Conservation (phyloP, 2,888 invertebrate species). For the Zeuzera pyrina region DNA sequence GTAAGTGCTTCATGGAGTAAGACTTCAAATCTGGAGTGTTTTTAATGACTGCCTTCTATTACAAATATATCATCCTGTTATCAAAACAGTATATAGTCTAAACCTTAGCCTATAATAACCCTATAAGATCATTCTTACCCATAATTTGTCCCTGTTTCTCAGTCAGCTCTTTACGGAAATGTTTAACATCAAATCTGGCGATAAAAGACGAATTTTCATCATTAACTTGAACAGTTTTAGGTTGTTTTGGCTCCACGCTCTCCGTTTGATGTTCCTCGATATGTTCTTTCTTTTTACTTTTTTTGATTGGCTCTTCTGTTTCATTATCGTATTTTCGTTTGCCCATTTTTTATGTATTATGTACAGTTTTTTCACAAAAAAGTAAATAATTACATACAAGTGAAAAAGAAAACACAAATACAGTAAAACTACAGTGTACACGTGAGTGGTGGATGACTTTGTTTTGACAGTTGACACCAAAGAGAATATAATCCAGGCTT, state of each 20-base stretch:
- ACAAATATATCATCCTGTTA: no score
- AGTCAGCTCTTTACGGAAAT: conserved; percentile 72
- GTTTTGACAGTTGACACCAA: conserved; percentile 20
- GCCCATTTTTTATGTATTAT: conserved; percentile 32
- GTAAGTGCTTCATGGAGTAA: no score
- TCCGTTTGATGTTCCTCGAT: conserved; percentile 17
- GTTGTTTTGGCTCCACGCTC: conserved; percentile 26
- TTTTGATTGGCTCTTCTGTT: conserved; percentile 26
- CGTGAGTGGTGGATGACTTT: no score
- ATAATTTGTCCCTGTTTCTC: conserved; percentile 67
- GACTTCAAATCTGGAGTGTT: no score
- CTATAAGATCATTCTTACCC: no score
- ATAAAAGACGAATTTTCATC: conserved; percentile 21
- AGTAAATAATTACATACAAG: conserved; percentile 1
- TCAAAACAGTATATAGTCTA: no score
- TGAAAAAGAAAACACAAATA: no score
- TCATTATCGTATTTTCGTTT: conserved; percentile 48
- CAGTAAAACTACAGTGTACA: no score
- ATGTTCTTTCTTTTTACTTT: conserved; percentile 27
- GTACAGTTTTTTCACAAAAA: conserved; percentile 5
- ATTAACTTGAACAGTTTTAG: conserved; percentile 28
- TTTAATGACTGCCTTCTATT: no score
- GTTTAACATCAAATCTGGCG: conserved; percentile 68
- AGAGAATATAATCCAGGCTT: neutral
- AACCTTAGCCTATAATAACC: no score